Conservation (phyloP, 92 coral and sea anemone genomes). For the Porites lobata region DNA sequence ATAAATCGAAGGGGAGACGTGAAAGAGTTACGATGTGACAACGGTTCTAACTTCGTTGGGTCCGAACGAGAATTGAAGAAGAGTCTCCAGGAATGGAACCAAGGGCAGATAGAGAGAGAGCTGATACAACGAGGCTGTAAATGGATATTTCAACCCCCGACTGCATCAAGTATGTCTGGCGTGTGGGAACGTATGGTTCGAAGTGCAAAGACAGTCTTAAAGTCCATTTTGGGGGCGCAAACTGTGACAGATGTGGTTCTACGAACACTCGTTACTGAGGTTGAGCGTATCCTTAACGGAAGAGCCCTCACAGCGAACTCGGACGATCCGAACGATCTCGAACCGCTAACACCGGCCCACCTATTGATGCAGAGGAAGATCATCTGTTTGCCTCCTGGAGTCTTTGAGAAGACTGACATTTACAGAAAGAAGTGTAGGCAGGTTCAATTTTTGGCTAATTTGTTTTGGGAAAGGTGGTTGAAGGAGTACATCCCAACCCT, state of each 20-base stretch:
- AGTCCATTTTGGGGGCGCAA: slow-evolving; percentile 7
- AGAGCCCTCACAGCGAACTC: slow-evolving; percentile 63
- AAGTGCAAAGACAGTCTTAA: slow-evolving; percentile 27
- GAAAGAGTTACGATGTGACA: no score
- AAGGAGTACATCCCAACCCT: no score
- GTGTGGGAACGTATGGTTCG: slow-evolving; percentile 66
- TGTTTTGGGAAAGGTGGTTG: no score
- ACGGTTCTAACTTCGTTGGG: no score
- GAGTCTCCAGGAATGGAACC: neutral
- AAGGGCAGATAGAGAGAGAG: slow-evolving; percentile 19
- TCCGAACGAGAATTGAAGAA: neutral
- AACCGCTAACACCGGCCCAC: slow-evolving; percentile 57
- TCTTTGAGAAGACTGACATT: no score
- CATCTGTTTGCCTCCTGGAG: slow-evolving; percentile 45
- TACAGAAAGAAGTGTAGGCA: no score
- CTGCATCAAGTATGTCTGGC: slow-evolving; percentile 52
- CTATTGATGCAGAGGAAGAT: slow-evolving; percentile 46
- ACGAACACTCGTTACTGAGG: slow-evolving; percentile 43
- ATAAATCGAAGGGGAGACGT: no score
- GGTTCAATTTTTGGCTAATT: no score
- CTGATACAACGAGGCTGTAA: no score
- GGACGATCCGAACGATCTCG: slow-evolving; percentile 50
- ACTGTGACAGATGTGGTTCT: slow-evolving; percentile 38
- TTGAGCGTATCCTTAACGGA: slow-evolving; percentile 56
- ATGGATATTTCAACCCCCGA: neutral